phyloP scores from a whole-genome alignment of 2,113 vertebrate genomes.

The Leiothrix lutea region DNA sequence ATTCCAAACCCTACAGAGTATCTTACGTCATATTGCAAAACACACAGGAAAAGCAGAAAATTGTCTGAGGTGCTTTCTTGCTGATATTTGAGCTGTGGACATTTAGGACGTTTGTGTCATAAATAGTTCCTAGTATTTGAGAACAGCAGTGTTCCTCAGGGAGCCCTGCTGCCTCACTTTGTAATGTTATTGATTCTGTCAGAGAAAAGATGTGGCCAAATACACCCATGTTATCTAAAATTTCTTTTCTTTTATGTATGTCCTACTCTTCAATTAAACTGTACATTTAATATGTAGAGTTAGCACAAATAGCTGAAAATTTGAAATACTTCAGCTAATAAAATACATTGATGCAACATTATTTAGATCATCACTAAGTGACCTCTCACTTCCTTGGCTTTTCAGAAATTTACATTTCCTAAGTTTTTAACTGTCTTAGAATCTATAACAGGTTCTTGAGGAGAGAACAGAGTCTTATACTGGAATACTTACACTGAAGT shows the following conservation, averaged over 20 bases:
- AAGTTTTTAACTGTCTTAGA: background rate
- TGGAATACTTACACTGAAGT: background rate
- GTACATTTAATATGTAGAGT: background rate
- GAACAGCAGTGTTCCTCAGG: background rate
- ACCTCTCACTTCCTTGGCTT: background rate
- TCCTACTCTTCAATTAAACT: background rate
- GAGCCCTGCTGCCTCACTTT: background rate
- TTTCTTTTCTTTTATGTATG: background rate
- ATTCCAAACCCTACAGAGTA: background rate
- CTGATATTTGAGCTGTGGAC: background rate
- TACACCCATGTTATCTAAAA: background rate
- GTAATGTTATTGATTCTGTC: background rate
- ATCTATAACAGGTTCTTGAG: background rate
- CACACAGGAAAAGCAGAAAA: background rate
- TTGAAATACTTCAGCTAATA: background rate
- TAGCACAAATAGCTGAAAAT: background rate
- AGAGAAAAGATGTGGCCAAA: background rate
- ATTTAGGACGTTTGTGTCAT: background rate
- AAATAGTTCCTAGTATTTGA: background rate
- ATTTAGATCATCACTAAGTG: background rate
- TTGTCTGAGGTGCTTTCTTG: background rate
- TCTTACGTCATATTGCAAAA: background rate
- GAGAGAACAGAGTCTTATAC: background rate
- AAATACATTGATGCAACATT: background rate
- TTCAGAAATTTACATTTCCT: background rate